phyloP scores from a whole-genome alignment of 2,888 invertebrate species.

The Caenorhabditis sp. region DNA sequence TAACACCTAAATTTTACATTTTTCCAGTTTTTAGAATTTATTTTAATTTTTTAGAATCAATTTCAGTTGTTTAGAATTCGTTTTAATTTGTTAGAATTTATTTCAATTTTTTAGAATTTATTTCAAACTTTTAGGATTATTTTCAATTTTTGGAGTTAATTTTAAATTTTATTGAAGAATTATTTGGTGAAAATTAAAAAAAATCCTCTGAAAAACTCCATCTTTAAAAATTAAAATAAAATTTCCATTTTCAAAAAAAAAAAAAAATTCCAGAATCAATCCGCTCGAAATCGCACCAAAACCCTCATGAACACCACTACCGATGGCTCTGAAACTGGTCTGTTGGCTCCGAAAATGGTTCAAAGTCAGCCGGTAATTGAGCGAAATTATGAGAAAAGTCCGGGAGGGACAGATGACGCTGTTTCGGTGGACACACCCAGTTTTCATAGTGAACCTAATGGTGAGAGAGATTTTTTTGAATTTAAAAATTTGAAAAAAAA shows the following conservation, averaged over 20 bases:
- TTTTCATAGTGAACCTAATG: conserved; percentile 37
- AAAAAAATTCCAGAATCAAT: not conserved
- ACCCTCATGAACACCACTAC: conserved; percentile 22
- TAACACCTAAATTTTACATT: too few species aligned
- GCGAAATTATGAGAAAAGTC: not conserved
- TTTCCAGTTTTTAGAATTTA: too few species aligned
- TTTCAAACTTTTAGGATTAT: too few species aligned
- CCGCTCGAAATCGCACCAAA: conserved; percentile 35
- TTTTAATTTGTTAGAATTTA: too few species aligned
- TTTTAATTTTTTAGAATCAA: not conserved
- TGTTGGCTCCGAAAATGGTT: not conserved
- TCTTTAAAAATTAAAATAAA: too few species aligned
- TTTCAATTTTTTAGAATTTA: too few species aligned
- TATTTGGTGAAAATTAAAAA: too few species aligned
- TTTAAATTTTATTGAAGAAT: too few species aligned
- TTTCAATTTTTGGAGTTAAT: too few species aligned
- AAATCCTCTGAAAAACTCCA: too few species aligned
- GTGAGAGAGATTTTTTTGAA: conserved; percentile 1
- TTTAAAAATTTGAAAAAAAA: not conserved
- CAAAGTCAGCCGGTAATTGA: not conserved
- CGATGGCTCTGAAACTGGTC: conserved; percentile 11
- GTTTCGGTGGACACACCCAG: conserved; percentile 1
- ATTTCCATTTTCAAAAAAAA: too few species aligned
- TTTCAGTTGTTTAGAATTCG: not conserved
- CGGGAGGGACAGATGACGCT: conserved; percentile 4